Base-by-base conservation (phyloP, 2,113 vertebrate genomes). In the Jacana jacana region DNA sequence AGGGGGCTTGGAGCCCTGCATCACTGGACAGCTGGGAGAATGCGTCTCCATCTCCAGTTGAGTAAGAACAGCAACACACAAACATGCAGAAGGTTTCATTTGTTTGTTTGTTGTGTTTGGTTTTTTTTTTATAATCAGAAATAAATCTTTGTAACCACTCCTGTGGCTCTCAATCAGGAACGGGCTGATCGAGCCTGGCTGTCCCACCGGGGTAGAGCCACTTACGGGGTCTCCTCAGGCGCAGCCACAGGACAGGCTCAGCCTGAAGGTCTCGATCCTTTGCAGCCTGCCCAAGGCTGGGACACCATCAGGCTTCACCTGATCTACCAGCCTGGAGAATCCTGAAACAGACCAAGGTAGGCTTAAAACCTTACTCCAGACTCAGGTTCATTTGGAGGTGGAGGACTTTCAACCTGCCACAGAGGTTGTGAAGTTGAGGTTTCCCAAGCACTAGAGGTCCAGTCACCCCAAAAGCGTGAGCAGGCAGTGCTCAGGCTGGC, bases 91-190 rank as follows among this genome's bases (percentile, higher is more conserved):
- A 84, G 17, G 33, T 27, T 65, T 44, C 17, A 11, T 3, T 77
- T 91, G 9, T 42, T 42, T 42, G 42, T 30, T 54, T 54, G 52
- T 54, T 54, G 52, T 28, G 52, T 17, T 46, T 12, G 10, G 10
- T 42, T 42, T 12, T 8, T 49, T 86, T 92, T 91, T 60, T n/a
- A 77, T 92, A 88, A 95, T 71, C 80, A 86, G 69, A 95, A 95
- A 93, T 96, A 97, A 95, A 95, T 22, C 61, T 87, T 86, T 91
- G 83, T 97, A 97, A 95, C 69, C 89, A 89, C 73, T 92, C 30
- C 57, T 33, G 42, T 33, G 44, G 39, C 39, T 84, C 39, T 39
- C 64, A n/a, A 70, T n/a, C 46, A 88, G 77, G 27, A 68, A 28
- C 2, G 31, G 78, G 27, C 42, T 44, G 48, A 40, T 35, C 24